Percentiles rank a stretch among this genome's conserved stretches.
Conservation (phyloP, 2,113 vertebrate species). For the Passerina amoena region DNA sequence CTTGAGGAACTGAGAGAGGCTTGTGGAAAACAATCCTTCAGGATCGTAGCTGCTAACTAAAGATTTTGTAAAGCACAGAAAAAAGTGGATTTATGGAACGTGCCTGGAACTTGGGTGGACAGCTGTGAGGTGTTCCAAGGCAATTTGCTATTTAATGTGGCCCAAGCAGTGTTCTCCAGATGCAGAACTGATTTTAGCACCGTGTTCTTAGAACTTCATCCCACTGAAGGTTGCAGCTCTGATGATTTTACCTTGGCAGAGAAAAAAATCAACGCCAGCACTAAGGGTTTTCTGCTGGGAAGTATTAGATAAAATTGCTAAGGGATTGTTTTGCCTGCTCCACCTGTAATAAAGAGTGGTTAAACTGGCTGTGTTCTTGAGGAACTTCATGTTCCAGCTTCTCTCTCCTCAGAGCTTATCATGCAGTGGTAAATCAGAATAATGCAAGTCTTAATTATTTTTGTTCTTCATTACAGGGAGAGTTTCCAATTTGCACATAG, state of each 20-base stretch:
- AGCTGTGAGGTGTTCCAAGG: background rate
- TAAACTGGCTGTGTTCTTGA: constrained; percentile 42
- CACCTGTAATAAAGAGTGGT: constrained; percentile 23
- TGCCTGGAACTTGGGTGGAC: background rate
- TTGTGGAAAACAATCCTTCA: background rate
- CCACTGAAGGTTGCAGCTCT: background rate
- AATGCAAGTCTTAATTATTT: constrained; percentile 5
- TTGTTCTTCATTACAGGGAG: background rate
- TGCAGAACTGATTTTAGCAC: background rate
- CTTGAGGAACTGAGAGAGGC: background rate
- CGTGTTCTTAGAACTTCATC: background rate
- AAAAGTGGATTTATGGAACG: background rate
- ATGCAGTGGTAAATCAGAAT: background rate
- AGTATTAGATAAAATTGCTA: background rate
- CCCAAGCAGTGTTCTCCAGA: background rate
- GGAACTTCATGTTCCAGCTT: constrained; percentile 1
- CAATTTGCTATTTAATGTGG: background rate
- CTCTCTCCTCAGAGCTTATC: background rate
- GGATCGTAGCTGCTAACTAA: background rate
- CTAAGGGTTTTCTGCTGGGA: background rate
- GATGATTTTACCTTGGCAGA: background rate
- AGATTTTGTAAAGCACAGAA: background rate
- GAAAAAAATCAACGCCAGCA: background rate
- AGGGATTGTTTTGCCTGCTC: constrained; percentile 32
- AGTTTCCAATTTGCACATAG: background rate